These are phyloP conservation scores for Melanotaenia boesemani DNA, from an alignment of 2,797 vertebrate genomes.

Conservation along the genomic window DNA sequence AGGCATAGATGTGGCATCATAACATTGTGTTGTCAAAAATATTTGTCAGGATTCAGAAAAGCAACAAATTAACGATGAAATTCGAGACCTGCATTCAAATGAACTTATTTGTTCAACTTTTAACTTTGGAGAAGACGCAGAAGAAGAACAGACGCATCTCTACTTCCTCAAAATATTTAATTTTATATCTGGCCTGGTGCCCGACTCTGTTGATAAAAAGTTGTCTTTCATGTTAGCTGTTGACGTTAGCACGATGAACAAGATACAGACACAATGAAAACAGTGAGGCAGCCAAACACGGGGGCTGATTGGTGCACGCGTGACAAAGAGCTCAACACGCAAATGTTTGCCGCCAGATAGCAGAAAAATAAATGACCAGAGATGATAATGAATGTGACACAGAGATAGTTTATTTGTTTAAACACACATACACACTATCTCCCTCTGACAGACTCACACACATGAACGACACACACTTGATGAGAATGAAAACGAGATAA, in stretches of 20 bases:
- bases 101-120: background rate
- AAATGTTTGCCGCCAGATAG: slow-evolving; percentile 78
- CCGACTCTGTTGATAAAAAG: slow-evolving; percentile 59
- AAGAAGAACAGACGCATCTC: background rate
- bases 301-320: slow-evolving; percentile 47
- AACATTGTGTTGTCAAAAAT: background rate
- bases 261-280: slow-evolving; percentile 75
- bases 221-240: slow-evolving; percentile 61
- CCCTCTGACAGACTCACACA: slow-evolving; percentile 53
- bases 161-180: slow-evolving; percentile 41
- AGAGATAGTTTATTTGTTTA: slow-evolving; percentile 76
- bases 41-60: background rate
- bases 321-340: slow-evolving; percentile 58
- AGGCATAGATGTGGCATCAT: background rate
- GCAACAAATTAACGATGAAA: slow-evolving; percentile 3
- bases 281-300: slow-evolving; percentile 23
- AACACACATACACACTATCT: slow-evolving; percentile 69
- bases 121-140: background rate
- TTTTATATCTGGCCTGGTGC: slow-evolving; percentile 68
- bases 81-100: background rate
- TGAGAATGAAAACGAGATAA: slow-evolving; percentile 72
- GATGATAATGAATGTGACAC: slow-evolving; percentile 71
- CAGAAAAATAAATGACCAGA: slow-evolving; percentile 72
- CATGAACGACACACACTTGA: slow-evolving; percentile 54
- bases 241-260: slow-evolving; percentile 76